Evolutionary conservation across 2,113 vertebrate genomes (phyloP), one percentile per base, ranked within the genome.

Genomic region (Trichomycterus rosablanca): DNA sequence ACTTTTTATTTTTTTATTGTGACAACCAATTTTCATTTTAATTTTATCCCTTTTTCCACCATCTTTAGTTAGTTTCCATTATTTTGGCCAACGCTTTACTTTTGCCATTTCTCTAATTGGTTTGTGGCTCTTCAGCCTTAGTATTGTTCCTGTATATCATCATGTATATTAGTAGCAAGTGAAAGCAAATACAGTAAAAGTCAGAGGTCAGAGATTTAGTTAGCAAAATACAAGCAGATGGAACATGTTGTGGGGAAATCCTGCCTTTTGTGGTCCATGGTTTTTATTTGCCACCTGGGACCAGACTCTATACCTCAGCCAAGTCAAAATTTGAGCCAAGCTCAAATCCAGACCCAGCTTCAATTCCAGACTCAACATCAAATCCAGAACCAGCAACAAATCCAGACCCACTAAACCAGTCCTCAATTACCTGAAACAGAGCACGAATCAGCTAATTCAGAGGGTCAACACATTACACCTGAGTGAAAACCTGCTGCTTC

Each of bases 361-460:
- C 74, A 63, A 76, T 77, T 1, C 64, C 74, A 75, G 77, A 64
- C 15, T 55, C 61, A 56, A 49, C 35, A 34, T 49, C 74, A 63
- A 76, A 79, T 1, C 67, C 76, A 75, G 77, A 64, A 81, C 28
- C 73, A 63, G 69, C 71, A 60, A 56, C 69, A 66, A 73, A 79
- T 1, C 69, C 34, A 37, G 34, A 84, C 28, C 72, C 74, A 80
- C 78, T 83, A 81, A 83, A 75, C 80, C 74, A 80, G 67, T 78
- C 84, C 44, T 80, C 77, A 79, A 72, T 67, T 32, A 83, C 80
- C 80, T 78, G 76, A 18, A 85, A 82, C 44, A 86, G 37, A 74
- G 30, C 46, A 65, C 49, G 30, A 18, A 49, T 59, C 26, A 75
- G 46, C 35, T 67, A 52, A 66, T 15, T 51, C 20, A 65, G 12